Conservation (phyloP, 2,888 invertebrate genomes). For the Pachymerium ferrugineum region DNA sequence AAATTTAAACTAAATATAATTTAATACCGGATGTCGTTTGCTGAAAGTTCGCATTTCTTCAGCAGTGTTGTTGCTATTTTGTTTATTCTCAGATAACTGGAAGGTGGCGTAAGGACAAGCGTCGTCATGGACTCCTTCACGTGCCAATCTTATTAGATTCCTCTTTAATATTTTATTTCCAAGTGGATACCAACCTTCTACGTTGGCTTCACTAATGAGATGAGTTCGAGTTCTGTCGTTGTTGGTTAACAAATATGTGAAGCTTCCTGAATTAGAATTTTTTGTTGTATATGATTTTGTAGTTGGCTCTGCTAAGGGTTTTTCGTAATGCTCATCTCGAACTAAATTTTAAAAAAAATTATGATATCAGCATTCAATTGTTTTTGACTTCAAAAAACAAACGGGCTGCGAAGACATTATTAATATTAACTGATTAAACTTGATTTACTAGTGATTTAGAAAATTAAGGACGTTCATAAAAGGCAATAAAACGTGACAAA, state of each 20-base stretch:
- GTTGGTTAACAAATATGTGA: conserved; percentile 24
- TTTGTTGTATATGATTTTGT: conserved; percentile 29
- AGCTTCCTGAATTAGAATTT: conserved; percentile 30
- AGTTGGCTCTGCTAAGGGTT: conserved; percentile 20
- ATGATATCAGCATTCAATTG: not conserved
- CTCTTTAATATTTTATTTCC: not conserved
- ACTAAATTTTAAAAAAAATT: not conserved
- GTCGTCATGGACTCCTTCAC: conserved; percentile 61
- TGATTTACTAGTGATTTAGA: no score
- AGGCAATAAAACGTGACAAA: no score
- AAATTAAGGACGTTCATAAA: not conserved
- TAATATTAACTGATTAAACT: no score
- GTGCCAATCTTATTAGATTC: not conserved
- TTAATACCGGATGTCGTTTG: conserved; percentile 5
- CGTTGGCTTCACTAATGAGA: conserved; percentile 21
- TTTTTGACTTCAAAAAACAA: not conserved
- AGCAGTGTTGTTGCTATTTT: not conserved
- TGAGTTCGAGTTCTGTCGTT: conserved; percentile 25
- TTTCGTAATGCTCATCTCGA: conserved; percentile 29
- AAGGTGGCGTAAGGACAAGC: conserved; percentile 96
- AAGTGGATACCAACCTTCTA: conserved; percentile 14
- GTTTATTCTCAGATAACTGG: conserved; percentile 57
- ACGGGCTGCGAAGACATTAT: no score
- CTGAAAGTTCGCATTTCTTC: conserved; percentile 31
- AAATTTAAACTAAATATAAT: not conserved